Conservation (phyloP, 1,140 invertebrate genomes). For the Chrysomallon squamiferum region DNA sequence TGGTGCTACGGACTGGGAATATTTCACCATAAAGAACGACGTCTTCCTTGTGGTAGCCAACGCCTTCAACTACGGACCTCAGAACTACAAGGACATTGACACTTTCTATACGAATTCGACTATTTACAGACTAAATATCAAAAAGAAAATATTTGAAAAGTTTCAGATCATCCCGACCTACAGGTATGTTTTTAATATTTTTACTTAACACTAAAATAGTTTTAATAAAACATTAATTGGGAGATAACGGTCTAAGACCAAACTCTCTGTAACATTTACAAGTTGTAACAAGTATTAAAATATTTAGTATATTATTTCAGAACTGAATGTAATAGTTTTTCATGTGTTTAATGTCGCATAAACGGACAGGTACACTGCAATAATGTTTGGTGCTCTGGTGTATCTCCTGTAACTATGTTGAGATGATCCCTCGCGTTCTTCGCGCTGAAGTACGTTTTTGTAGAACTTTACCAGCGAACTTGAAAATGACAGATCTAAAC, state of each 20-base stretch:
- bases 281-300: too few species aligned
- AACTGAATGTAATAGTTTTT: too few species aligned
- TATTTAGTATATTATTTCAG: neutral
- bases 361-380: too few species aligned
- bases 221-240: neutral
- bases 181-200: slow-evolving; percentile 45
- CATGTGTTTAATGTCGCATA: too few species aligned
- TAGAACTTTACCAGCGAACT: too few species aligned
- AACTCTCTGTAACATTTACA: too few species aligned
- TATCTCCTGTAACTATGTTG: too few species aligned
- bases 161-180: slow-evolving; percentile 53
- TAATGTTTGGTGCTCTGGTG: too few species aligned
- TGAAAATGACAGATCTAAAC: too few species aligned
- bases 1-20: slow-evolving; percentile 60
- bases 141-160: slow-evolving; percentile 44
- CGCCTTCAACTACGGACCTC: slow-evolving; percentile 59
- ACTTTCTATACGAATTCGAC: slow-evolving; percentile 55
- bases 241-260: neutral
- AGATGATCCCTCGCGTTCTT: too few species aligned
- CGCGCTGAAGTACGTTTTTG: too few species aligned
- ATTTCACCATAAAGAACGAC: slow-evolving; percentile 47
- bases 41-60: slow-evolving; percentile 56
- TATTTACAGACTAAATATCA: slow-evolving; percentile 53
- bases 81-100: slow-evolving; percentile 46
- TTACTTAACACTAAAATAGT: neutral